Conservation (phyloP, 2,113 vertebrate species). For the Corythornis vintsioides region DNA sequence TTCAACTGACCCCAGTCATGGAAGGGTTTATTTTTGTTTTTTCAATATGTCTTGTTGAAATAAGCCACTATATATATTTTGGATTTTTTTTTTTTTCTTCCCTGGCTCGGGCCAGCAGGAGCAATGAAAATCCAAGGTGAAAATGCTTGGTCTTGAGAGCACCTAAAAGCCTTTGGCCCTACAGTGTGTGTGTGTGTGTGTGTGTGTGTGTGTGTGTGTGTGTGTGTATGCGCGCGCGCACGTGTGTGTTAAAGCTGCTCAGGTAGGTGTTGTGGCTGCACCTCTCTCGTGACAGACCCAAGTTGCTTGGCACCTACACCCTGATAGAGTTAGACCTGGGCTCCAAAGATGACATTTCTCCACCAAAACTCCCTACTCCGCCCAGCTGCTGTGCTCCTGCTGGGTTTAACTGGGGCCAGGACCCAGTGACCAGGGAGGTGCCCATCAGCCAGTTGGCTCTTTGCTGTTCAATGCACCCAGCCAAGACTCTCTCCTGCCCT, state of each 20-base stretch:
- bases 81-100: neutral
- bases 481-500: neutral
- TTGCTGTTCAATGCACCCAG: fast-evolving
- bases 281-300: neutral
- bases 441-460: fast-evolving
- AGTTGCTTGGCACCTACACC: neutral
- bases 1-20: conserved; percentile 13
- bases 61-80: neutral
- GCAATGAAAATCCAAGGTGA: neutral
- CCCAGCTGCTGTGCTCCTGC: neutral
- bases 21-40: conserved; percentile 45
- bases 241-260: neutral
- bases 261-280: fast-evolving
- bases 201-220: no score
- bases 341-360: neutral
- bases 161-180: neutral
- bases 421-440: neutral
- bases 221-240: no score
- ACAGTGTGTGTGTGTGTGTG: neutral
- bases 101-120: neutral
- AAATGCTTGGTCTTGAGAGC: neutral
- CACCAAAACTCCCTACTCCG: neutral
- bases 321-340: neutral
- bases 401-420: fast-evolving
- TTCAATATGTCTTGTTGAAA: conserved; percentile 30